Conservation (phyloP, 2,888 invertebrate species). For the Nymphalis polychloros region DNA sequence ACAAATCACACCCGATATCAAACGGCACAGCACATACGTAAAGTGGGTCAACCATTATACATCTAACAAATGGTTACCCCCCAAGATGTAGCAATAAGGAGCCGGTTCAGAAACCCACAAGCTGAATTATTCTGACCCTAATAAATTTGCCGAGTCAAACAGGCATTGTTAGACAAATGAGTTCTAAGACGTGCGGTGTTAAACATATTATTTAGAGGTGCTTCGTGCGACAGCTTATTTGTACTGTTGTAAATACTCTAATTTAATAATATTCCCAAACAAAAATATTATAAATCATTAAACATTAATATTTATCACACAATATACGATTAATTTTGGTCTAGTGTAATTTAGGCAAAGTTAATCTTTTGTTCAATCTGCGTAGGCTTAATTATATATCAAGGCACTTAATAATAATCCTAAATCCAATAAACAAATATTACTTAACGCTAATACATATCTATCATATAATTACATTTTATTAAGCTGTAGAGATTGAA, state of each 20-base stretch:
- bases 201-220: conserved; percentile 44
- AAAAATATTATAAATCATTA: background rate
- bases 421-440: too few species aligned
- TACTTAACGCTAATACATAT: too few species aligned
- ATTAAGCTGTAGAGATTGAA: too few species aligned
- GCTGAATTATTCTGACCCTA: conserved; percentile 80
- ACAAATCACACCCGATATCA: conserved; percentile 68
- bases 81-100: conserved; percentile 76
- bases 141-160: conserved; percentile 78
- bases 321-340: too few species aligned
- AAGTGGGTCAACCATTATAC: conserved; percentile 79
- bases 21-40: conserved; percentile 58
- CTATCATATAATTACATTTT: too few species aligned
- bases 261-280: conserved; percentile 12
- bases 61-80: conserved; percentile 74
- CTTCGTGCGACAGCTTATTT: conserved; percentile 43
- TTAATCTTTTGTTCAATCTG: too few species aligned
- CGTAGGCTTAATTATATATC: too few species aligned
- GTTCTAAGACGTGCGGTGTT: conserved; percentile 50
- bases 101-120: conserved; percentile 73
- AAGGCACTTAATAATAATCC: too few species aligned
- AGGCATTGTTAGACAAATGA: conserved; percentile 76
- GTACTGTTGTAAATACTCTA: conserved; percentile 32
- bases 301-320: background rate
- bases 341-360: too few species aligned